Conservation (phyloP, 2,888 invertebrate species). For the Alcis repandata region DNA sequence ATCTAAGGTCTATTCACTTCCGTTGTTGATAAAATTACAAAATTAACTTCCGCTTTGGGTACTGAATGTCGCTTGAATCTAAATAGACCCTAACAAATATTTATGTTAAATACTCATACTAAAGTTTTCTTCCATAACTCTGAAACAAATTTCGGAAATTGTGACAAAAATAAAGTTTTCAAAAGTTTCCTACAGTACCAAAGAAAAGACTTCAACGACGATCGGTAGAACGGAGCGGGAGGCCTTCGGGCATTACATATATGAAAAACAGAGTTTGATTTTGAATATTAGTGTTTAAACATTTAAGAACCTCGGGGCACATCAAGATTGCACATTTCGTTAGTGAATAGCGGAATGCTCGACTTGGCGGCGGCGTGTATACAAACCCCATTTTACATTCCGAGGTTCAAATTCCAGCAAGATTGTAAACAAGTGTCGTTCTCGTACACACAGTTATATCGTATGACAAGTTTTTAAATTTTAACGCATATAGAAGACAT, state of each 20-base stretch:
- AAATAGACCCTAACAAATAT: too few relatives aligned
- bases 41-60: too few relatives aligned
- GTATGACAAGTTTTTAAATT: not conserved
- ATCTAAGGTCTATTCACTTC: too few relatives aligned
- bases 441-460: conserved; percentile 14
- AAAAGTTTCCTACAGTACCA: not conserved
- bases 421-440: conserved; percentile 30
- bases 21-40: too few relatives aligned
- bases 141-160: not conserved
- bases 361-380: conserved; percentile 3
- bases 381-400: conserved; percentile 19
- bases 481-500: too few relatives aligned
- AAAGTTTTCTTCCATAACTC: not conserved
- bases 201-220: conserved; percentile 54
- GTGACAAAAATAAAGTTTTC: not conserved
- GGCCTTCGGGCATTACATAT: not conserved
- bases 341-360: conserved; percentile 1
- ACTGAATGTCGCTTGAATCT: too few relatives aligned
- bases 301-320: too few relatives aligned
- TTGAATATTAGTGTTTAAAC: too few relatives aligned
- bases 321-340: not conserved
- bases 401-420: conserved; percentile 33
- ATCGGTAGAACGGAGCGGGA: not conserved
- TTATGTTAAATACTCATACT: too few relatives aligned
- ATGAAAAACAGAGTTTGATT: too few relatives aligned